A percentile compares a stretch with the other conserved stretches of the same genome.
Evolutionary conservation across 2,888 invertebrate genomes (phyloP).

Genomic region (Latheticus oryzae): DNA sequence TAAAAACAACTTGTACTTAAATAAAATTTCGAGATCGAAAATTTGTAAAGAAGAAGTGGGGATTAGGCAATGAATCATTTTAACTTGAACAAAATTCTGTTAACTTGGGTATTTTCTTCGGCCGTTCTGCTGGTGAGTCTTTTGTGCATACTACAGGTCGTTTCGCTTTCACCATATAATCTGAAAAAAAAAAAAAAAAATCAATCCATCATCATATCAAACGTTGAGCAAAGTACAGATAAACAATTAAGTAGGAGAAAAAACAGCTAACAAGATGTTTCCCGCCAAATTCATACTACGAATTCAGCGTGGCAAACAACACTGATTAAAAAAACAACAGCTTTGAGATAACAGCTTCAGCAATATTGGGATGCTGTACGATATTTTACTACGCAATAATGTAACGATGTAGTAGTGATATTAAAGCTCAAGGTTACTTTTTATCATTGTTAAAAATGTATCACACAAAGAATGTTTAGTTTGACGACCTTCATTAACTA

Average conservation of each 20-base stretch:
- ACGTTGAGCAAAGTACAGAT: constrained; percentile 14
- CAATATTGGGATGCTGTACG: constrained; percentile 18
- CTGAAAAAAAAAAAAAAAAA: constrained; percentile 66
- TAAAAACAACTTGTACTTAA: constrained; percentile 58
- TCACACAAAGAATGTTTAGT: constrained; percentile 8
- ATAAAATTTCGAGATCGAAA: constrained; percentile 56
- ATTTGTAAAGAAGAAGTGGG: constrained; percentile 40
- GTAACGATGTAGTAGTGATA: constrained; percentile 31
- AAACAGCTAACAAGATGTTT: constrained; percentile 1
- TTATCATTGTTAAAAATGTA: constrained; percentile 25
- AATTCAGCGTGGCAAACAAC: neutral
- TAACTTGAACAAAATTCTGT: constrained; percentile 50
- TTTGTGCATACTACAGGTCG: constrained; percentile 69
- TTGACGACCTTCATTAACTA: constrained; percentile 15
- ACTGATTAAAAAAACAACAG: constrained; percentile 21
- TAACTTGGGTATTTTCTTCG: constrained; percentile 65
- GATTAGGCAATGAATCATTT: constrained; percentile 30
- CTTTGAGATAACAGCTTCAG: constrained; percentile 6
- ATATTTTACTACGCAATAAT: constrained; percentile 17
- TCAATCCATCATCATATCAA: neutral
- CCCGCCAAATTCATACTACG: constrained; percentile 21
- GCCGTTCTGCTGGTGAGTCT: constrained; percentile 62
- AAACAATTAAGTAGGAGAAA: constrained; percentile 11
- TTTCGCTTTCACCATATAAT: constrained; percentile 68
- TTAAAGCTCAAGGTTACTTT: constrained; percentile 32